A percentile compares a stretch with the other conserved stretches of the same genome.
Evolutionary conservation across 30 jellyfish, hydroid and myxozoan genomes (phyloP).

Genomic region (Aurelia sp.): DNA sequence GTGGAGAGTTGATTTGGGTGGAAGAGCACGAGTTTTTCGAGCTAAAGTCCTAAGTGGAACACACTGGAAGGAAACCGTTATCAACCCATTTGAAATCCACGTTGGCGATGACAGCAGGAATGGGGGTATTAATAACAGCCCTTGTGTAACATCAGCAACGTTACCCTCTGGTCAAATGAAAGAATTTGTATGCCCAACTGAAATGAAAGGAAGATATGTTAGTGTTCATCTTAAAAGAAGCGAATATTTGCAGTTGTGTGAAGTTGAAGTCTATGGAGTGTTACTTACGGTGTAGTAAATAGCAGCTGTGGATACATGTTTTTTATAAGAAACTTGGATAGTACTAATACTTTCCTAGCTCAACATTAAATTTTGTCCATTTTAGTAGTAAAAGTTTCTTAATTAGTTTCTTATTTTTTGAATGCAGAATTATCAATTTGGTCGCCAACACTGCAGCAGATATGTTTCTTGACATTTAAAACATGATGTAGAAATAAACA

Average conservation of each 20-base stretch:
- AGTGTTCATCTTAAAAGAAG: neutral
- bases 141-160: neutral
- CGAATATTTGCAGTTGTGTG: neutral
- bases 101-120: neutral
- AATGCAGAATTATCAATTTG: too few species aligned
- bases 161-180: neutral
- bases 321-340: too few species aligned
- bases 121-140: neutral
- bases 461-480: too few species aligned
- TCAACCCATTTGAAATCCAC: neutral
- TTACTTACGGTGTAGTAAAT: too few species aligned
- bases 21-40: neutral
- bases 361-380: too few species aligned
- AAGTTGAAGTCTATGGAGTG: neutral
- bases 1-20: constrained; percentile 3
- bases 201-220: neutral
- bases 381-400: too few species aligned
- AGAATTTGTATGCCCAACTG: neutral
- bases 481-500: too few species aligned
- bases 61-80: neutral
- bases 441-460: too few species aligned
- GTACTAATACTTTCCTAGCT: too few species aligned
- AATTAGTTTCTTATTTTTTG: too few species aligned
- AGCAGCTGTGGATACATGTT: too few species aligned
- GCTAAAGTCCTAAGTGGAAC: neutral